These are phyloP conservation scores for Trypoxylus dichotomus DNA, from an alignment of 1,140 invertebrate species.

Conservation along the genomic window DNA sequence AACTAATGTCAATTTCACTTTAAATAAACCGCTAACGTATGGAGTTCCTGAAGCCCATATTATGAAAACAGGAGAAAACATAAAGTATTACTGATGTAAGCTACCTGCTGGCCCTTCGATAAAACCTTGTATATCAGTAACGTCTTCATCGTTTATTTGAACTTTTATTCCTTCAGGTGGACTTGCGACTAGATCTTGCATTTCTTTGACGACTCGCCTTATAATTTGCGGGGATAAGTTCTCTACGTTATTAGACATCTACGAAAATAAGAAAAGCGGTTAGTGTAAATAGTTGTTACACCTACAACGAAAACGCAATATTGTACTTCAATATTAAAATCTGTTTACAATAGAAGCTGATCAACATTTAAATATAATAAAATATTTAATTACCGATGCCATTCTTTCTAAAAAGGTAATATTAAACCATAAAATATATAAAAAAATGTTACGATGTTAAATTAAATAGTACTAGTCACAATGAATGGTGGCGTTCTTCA, in stretches of 20 bases:
- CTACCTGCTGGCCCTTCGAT: conserved; percentile 76
- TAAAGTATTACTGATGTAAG: background rate
- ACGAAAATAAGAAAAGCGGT: conserved; percentile 39
- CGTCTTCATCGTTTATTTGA: conserved; percentile 84
- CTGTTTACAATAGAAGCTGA: background rate
- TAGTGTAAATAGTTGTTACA: background rate
- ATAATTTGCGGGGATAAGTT: conserved; percentile 93
- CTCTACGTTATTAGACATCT: conserved; percentile 90
- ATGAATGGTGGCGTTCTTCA: conserved; percentile 21
- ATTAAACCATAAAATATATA: conserved; percentile 24
- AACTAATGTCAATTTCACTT: conserved; percentile 86
- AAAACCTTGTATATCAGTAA: conserved; percentile 88
- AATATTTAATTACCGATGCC: background rate
- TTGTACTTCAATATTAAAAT: too few species aligned
- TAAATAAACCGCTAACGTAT: conserved; percentile 81
- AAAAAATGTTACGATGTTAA: conserved; percentile 16
- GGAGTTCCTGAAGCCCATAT: conserved; percentile 70
- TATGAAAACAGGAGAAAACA: background rate
- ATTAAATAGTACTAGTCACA: conserved; percentile 10
- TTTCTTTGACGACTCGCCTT: conserved; percentile 79
- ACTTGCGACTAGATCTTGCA: conserved; percentile 72
- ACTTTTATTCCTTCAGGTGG: conserved; percentile 90
- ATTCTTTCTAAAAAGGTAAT: background rate
- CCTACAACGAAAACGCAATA: too few species aligned
- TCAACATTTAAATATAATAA: background rate